Conservation (phyloP, 2,113 vertebrate species). For the Mus pahari region DNA sequence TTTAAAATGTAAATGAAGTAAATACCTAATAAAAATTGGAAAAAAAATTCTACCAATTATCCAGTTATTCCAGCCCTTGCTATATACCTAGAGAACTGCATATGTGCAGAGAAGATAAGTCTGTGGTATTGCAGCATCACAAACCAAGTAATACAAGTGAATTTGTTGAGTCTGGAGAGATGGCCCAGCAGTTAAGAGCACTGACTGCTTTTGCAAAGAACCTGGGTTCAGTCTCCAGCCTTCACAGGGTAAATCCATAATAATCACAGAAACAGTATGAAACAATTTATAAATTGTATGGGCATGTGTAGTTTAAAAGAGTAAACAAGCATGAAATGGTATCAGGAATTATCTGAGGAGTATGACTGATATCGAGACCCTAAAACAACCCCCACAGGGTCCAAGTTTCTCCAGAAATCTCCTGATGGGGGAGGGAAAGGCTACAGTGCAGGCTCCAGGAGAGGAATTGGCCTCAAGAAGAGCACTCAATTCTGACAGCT, state of each 20-base stretch:
- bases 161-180: neutral
- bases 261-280: neutral
- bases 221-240: neutral
- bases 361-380: neutral
- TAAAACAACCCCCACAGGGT: neutral
- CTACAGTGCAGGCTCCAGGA: neutral
- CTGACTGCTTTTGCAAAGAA: neutral
- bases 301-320: neutral
- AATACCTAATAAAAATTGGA: too few relatives aligned
- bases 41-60: constrained; percentile 28
- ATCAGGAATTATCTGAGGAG: neutral
- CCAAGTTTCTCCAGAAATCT: neutral
- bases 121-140: neutral
- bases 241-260: neutral
- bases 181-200: neutral
- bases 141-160: neutral
- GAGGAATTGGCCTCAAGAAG: neutral
- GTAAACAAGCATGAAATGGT: neutral
- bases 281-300: neutral
- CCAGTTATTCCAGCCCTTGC: neutral
- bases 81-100: neutral
- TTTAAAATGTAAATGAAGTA: too few relatives aligned
- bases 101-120: neutral
- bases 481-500: neutral
- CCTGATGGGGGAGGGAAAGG: neutral